These are phyloP conservation scores for Thomomys bottae DNA, from an alignment of 2,113 vertebrate genomes.

Conservation along the genomic window DNA sequence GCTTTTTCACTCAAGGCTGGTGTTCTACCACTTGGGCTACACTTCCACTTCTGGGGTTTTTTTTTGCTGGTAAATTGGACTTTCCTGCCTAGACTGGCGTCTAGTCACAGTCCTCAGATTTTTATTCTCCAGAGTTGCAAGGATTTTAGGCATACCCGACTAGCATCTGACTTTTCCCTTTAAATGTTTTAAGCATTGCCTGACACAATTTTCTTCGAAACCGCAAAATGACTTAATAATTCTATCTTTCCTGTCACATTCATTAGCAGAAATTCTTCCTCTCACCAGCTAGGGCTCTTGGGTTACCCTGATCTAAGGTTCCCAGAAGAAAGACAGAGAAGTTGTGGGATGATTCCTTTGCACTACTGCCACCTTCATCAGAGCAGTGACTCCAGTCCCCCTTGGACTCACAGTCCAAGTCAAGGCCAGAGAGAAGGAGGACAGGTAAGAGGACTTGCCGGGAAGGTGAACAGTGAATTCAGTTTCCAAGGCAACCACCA, in stretches of 20 bases:
- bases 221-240: neutral
- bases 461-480: slow-evolving; percentile 9
- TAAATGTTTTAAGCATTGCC: neutral
- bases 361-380: neutral
- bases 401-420: neutral
- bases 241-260: neutral
- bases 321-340: neutral
- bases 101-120: too few species aligned
- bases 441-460: neutral
- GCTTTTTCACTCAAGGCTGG: too few species aligned
- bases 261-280: neutral
- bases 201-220: neutral
- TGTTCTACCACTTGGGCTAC: too few species aligned
- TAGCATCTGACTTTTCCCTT: neutral
- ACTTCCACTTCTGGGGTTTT: too few species aligned
- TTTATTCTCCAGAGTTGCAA: too few species aligned
- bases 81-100: too few species aligned
- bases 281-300: neutral
- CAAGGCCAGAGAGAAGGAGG: neutral
- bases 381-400: neutral
- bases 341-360: neutral
- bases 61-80: too few species aligned
- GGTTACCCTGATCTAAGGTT: neutral
- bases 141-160: too few species aligned
- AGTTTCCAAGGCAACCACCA: slow-evolving; percentile 69